A percentile compares a stretch with the other conserved stretches of the same genome.
phyloP scores from a whole-genome alignment of 2,797 vertebrate species.

The Paramormyrops hopkinsi region DNA sequence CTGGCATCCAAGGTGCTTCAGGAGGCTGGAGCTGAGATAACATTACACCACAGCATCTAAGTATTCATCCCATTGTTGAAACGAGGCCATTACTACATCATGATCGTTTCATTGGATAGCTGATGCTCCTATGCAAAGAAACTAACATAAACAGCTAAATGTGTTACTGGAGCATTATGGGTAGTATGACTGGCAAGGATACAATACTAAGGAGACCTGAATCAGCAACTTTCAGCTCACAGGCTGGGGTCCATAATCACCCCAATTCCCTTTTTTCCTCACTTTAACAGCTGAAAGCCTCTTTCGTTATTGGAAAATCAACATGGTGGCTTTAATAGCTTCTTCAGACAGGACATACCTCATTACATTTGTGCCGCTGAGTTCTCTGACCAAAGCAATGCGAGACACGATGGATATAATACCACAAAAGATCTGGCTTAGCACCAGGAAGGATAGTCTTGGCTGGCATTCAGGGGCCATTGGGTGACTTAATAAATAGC shows the following conservation, averaged over 20 bases:
- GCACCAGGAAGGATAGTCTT: background rate
- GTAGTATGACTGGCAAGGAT: background rate
- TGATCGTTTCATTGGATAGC: background rate
- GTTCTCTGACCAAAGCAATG: constrained; percentile 3
- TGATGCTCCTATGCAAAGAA: background rate
- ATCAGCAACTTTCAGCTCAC: background rate
- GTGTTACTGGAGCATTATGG: background rate
- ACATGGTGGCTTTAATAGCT: constrained; percentile 11
- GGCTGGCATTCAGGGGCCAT: background rate
- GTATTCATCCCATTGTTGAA: background rate
- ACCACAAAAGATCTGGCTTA: constrained; percentile 2
- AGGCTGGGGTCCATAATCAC: background rate
- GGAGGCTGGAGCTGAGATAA: background rate
- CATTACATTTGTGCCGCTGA: background rate
- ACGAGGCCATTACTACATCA: background rate
- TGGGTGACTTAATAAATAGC: background rate
- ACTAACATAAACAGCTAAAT: background rate
- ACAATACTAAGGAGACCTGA: background rate
- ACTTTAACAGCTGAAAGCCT: constrained; percentile 8
- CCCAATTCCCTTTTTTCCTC: background rate
- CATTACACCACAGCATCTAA: background rate
- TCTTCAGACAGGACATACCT: constrained; percentile 1
- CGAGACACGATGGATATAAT: background rate
- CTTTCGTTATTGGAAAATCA: background rate
- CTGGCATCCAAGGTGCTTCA: background rate